A percentile compares a stretch with the other conserved stretches of the same genome.
Evolutionary conservation across 2,797 vertebrate genomes (phyloP).

Genomic region (Ammospiza maritima): DNA sequence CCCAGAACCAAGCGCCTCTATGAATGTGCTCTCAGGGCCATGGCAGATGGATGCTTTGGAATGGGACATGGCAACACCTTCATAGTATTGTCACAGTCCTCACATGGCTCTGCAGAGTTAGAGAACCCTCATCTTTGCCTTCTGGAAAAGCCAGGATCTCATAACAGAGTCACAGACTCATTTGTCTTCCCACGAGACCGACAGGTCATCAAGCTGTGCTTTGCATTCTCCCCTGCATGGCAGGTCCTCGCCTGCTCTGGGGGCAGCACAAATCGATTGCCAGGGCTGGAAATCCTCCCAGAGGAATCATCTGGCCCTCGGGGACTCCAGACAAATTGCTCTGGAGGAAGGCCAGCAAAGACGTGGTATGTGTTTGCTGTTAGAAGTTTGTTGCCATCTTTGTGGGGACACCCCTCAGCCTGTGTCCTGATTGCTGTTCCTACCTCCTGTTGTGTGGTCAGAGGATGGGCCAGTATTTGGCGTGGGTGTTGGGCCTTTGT

Average conservation of each 20-base stretch:
- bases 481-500: slow-evolving; percentile 79
- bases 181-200: background rate
- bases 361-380: accelerated
- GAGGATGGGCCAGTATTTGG: slow-evolving; percentile 78
- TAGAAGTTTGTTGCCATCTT: background rate
- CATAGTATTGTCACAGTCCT: background rate
- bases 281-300: background rate
- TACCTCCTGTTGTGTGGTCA: slow-evolving; percentile 85
- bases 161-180: background rate
- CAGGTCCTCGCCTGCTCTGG: background rate
- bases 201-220: background rate
- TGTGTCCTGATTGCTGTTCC: background rate
- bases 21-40: background rate
- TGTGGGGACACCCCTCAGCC: background rate
- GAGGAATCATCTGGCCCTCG: background rate
- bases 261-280: background rate
- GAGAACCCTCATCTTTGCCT: too few species aligned
- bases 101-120: too few species aligned
- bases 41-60: background rate
- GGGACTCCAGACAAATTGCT: background rate
- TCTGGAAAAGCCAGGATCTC: background rate
- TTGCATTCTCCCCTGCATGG: background rate
- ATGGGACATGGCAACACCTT: background rate
- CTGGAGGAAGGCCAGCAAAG: background rate
- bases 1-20: accelerated